Evolutionary conservation across 2,888 invertebrate species (phyloP), one percentile per base, ranked within the genome.

Genomic region (Digitonthophagus gazella): DNA sequence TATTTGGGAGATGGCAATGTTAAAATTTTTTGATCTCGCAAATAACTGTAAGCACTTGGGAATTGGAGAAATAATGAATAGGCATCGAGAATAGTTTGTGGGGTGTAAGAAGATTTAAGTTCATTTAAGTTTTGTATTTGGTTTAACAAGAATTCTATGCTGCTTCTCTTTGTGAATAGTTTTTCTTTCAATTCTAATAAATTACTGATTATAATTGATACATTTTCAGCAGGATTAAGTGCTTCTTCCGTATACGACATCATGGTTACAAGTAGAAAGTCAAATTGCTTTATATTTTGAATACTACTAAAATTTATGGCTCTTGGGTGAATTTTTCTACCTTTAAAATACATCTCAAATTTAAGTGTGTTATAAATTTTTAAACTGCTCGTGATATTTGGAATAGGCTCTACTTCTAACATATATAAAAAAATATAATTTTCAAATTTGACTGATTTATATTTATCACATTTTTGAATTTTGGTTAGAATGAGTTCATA

Each of bases 1-100:
- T 58, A 58, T 11, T 5, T 58, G 15, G 58, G 58, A 18, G 2
- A 3, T 3, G 58, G 58, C 15, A 3, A 57, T 15, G 8, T 4
- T n/a, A 58, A 18, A 11, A 58, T 15, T 18, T 58, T 58, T 8
- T 58, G 58, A 58, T 6, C 58, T 58, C 58, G 58, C 18, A 58
- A 58, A 58, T 16, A 58, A 18, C n/a, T 16, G 18, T 58, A 58
- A 16, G 58, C 58, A n/a, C 18, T 11, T 4, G 58, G 58, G n/a
- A 58, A 58, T 16, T 58, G 4, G 4, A 58, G 18, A 6, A 58
- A 58, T 14, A 57, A 4, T 4, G 4, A 15, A 57, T 14, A 15
- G 8, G 57, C 3, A 5, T 57, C 57, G 3, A 57, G 8, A 22
- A 22, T 22, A 44, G 28, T 44, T 44, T 44, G 28, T 8, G 28